phyloP scores from a whole-genome alignment of 2,797 vertebrate genomes.

The Percopsis omiscomaycus region DNA sequence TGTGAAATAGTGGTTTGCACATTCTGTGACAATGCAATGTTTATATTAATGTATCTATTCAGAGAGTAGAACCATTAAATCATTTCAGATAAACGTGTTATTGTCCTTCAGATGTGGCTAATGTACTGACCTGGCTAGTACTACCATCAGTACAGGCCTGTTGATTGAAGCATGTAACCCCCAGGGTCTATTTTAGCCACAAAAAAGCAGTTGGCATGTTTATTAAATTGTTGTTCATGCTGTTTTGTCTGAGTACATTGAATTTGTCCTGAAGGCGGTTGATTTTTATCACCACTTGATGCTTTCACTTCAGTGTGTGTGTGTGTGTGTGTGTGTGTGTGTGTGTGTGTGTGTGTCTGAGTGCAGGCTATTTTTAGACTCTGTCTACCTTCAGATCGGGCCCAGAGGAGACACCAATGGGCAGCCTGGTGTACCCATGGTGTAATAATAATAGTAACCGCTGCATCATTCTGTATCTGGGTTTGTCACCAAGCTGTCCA shows the following conservation, averaged over 20 bases:
- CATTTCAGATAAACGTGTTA: no score
- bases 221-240: conserved; percentile 11
- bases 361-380: conserved; percentile 64
- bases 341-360: no score
- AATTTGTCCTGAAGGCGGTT: conserved; percentile 16
- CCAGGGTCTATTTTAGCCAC: conserved; percentile 21
- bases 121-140: conserved; percentile 7
- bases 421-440: conserved; percentile 44
- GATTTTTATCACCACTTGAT: conserved; percentile 11
- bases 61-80: no score
- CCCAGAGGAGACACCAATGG: conserved; percentile 29
- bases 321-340: neutral
- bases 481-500: conserved; percentile 40
- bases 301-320: conserved; percentile 20
- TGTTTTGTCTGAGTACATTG: conserved; percentile 14
- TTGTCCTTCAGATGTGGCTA: conserved; percentile 3
- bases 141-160: conserved; percentile 1
- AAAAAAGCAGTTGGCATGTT: conserved; percentile 15
- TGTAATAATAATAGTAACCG: conserved; percentile 63
- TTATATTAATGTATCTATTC: no score
- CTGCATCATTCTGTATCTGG: conserved; percentile 53
- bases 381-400: conserved; percentile 43
- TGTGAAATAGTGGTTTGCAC: no score
- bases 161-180: conserved; percentile 19
- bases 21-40: no score